Evolutionary conservation across 2,888 invertebrate genomes (phyloP).

Genomic region (Thumatha senex): DNA sequence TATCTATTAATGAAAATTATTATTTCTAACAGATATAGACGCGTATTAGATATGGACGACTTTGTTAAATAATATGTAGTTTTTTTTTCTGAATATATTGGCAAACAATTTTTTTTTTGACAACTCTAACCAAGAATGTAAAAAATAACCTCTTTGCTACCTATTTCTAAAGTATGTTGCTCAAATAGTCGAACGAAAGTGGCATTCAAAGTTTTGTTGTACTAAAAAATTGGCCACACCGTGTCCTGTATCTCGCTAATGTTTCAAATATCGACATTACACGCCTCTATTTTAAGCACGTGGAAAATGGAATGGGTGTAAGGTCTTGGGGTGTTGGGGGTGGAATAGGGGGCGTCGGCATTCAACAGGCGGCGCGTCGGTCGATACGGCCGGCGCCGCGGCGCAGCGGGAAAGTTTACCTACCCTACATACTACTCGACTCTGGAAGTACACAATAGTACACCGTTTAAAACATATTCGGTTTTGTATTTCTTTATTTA

Average conservation of each 20-base stretch:
- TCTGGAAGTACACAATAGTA: conserved; percentile 28
- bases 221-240: conserved; percentile 42
- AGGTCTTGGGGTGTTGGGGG: conserved; percentile 59
- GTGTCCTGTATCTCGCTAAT: conserved; percentile 69
- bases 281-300: conserved; percentile 81
- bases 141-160: too few species aligned
- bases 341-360: conserved; percentile 64
- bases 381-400: conserved; percentile 76
- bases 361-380: conserved; percentile 78
- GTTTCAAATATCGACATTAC: conserved; percentile 79
- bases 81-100: too few species aligned
- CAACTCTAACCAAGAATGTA: too few species aligned
- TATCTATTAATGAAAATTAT: too few species aligned
- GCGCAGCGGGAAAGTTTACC: conserved; percentile 62
- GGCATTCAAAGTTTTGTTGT: background rate
- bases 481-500: too few species aligned
- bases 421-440: conserved; percentile 50
- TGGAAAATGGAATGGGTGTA: conserved; percentile 72
- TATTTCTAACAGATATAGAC: too few species aligned
- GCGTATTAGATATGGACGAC: too few species aligned
- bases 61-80: too few species aligned
- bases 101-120: too few species aligned
- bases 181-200: too few species aligned
- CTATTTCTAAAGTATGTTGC: too few species aligned
- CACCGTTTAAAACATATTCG: conserved; percentile 15